Evolutionary conservation across 1,140 invertebrate species (phyloP), one percentile per base, ranked within the genome.

Genomic region (Heliconius nattereri): DNA sequence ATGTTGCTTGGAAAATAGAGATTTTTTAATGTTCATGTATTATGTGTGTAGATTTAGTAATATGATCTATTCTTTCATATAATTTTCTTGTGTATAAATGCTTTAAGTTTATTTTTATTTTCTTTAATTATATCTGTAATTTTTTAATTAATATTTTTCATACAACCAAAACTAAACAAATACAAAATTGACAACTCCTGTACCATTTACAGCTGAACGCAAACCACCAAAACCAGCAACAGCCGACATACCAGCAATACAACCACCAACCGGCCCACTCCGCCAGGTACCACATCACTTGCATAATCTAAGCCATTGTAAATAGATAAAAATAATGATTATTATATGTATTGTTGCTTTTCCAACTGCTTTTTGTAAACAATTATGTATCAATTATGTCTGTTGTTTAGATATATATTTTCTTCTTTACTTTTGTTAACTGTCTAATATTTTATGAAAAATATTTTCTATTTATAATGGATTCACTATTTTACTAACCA

Each of bases 211-310:
- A 93, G 93, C 83, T 93, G 75, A 94, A 92, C 77, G 90, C 91
- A 54, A 95, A 95, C 80, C 94, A 95, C 81, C 92, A 94, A 84
- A 87, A 87, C 71, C 89, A 89, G 78, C 92, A 90, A 77, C 90
- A 89, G 81, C 87, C 87, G 45, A 86, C 83, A 73, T 93, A 94
- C 82, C 91, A 90, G 80, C 92, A 93, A 78, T 87, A 92, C 82
- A 94, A 94, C 78, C 92, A 94, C 78, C 92, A 94, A 78, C 92
- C 91, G 9, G 85, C 90, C 26, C 91, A 92, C 78, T 83, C 90
- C 20, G 78, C 87, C 32, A 91, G 92, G 92, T 93, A 84, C 81
- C 82, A 77, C 60, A 40, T 81, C 60, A 73, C 40, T 57, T 66
- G 57, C 57, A 73, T 49, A 54, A 26, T 76, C 81, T 40, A 66